Evolutionary conservation across 1,140 invertebrate genomes (phyloP).

Genomic region (Lepeophtheirus salmonis): DNA sequence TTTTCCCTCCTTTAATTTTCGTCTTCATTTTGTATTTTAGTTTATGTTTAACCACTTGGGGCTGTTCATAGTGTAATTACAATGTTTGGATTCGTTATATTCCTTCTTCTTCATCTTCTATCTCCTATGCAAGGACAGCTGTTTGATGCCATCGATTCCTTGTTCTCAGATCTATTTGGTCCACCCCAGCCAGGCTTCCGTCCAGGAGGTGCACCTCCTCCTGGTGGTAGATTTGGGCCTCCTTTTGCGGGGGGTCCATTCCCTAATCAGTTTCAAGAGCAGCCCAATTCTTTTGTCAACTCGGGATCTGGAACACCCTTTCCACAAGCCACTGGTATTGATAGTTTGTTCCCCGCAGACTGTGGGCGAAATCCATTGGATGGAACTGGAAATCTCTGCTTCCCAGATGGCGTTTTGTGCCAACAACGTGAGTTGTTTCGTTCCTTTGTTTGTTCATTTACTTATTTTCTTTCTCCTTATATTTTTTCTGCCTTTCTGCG

Average conservation of each 20-base stretch:
- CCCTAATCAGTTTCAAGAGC: not conserved
- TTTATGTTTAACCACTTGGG: too few relatives aligned
- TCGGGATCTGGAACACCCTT: not conserved
- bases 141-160: not conserved
- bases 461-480: too few relatives aligned
- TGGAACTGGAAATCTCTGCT: conserved; percentile 17
- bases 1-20: not conserved
- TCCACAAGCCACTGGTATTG: conserved; percentile 1
- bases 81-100: too few relatives aligned
- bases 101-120: not conserved
- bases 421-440: conserved; percentile 12
- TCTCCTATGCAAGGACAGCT: not conserved
- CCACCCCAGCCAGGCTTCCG: not conserved
- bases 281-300: not conserved
- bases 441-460: too few relatives aligned
- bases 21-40: too few relatives aligned
- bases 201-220: not conserved
- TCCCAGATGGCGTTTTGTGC: conserved; percentile 13
- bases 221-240: not conserved
- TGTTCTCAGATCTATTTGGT: not conserved
- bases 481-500: too few relatives aligned
- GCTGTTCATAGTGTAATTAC: too few relatives aligned
- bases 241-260: not conserved
- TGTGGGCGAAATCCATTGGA: conserved; percentile 10
- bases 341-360: conserved; percentile 3